These are phyloP conservation scores for Pollachius pollachius DNA, from an alignment of 2,113 vertebrate genomes.

Conservation along the genomic window DNA sequence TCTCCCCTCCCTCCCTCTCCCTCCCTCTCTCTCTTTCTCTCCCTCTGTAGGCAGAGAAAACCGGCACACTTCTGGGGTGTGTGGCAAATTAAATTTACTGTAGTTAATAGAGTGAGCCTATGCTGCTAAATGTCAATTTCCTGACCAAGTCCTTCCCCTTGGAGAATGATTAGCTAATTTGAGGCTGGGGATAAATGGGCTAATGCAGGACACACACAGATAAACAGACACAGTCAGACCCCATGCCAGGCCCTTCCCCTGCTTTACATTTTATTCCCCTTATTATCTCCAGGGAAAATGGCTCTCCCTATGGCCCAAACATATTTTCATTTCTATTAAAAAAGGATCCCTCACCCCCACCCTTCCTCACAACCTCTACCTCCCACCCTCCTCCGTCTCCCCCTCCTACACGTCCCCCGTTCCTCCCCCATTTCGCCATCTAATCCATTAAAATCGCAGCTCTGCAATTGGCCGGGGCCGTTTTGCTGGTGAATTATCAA, in stretches of 20 bases:
- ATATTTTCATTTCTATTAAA: slow-evolving; percentile 79
- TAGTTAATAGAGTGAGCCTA: slow-evolving; percentile 81
- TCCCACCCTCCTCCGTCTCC: slow-evolving; percentile 32
- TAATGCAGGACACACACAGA: slow-evolving; percentile 76
- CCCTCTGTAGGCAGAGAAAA: slow-evolving; percentile 62
- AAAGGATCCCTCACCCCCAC: slow-evolving; percentile 29
- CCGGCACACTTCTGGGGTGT: slow-evolving; percentile 72
- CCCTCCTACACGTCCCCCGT: slow-evolving; percentile 42
- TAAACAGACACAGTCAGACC: slow-evolving; percentile 72
- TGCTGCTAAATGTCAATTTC: slow-evolving; percentile 82
- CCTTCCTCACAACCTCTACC: slow-evolving; percentile 16
- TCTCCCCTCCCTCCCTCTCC: slow-evolving; percentile 6
- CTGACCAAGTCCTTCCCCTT: slow-evolving; percentile 80
- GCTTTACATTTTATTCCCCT: slow-evolving; percentile 79
- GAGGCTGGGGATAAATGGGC: slow-evolving; percentile 74
- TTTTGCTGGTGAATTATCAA: slow-evolving; percentile 81
- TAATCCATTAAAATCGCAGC: slow-evolving; percentile 74
- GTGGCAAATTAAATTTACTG: slow-evolving; percentile 81
- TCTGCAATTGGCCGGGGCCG: slow-evolving; percentile 69
- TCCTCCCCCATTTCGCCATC: slow-evolving; percentile 53
- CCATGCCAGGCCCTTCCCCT: slow-evolving; percentile 67
- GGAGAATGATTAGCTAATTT: slow-evolving; percentile 81
- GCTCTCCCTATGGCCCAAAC: slow-evolving; percentile 74
- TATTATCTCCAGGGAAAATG: slow-evolving; percentile 78
- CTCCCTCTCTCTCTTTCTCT: slow-evolving; percentile 19